These are phyloP conservation scores for Coenobita brevimanus DNA, from an alignment of 1,140 invertebrate genomes.

Conservation along the genomic window DNA sequence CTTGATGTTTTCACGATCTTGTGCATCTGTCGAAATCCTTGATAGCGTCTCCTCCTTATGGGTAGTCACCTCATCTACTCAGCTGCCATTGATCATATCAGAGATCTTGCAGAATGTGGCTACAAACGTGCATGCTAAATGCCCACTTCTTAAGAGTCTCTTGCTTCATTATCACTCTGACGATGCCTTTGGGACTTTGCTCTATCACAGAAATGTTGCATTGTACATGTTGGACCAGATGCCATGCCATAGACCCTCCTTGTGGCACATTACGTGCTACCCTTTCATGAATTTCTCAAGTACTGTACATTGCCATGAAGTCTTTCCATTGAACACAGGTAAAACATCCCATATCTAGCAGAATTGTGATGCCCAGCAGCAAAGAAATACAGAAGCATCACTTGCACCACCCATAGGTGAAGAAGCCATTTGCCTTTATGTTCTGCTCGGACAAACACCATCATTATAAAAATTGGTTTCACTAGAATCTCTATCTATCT, in stretches of 20 bases:
- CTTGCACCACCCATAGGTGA: slow-evolving; percentile 4
- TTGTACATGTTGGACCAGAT: slow-evolving; percentile 4
- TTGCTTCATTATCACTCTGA: background rate
- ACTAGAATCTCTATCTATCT: slow-evolving; percentile 3
- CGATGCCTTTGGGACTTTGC: background rate
- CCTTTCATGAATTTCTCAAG: slow-evolving; percentile 4
- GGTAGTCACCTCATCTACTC: too few species aligned
- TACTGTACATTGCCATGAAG: background rate
- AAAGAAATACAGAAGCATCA: slow-evolving; percentile 1
- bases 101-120: too few species aligned
- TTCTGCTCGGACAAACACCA: slow-evolving; percentile 6
- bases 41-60: too few species aligned
- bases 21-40: too few species aligned
- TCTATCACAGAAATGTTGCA: slow-evolving; percentile 2
- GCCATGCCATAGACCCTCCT: too few species aligned
- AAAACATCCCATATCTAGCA: slow-evolving; percentile 16
- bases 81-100: too few species aligned
- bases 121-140: background rate
- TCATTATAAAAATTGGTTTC: slow-evolving; percentile 7
- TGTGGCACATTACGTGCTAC: too few species aligned
- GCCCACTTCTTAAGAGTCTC: background rate
- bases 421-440: slow-evolving; percentile 6
- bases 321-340: slow-evolving; percentile 4
- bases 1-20: too few species aligned
- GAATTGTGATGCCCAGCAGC: slow-evolving; percentile 9